Percentiles rank a stretch among this genome's conserved stretches.
phyloP scores from a whole-genome alignment of 1,140 invertebrate species.

The Phymastichus coffea region DNA sequence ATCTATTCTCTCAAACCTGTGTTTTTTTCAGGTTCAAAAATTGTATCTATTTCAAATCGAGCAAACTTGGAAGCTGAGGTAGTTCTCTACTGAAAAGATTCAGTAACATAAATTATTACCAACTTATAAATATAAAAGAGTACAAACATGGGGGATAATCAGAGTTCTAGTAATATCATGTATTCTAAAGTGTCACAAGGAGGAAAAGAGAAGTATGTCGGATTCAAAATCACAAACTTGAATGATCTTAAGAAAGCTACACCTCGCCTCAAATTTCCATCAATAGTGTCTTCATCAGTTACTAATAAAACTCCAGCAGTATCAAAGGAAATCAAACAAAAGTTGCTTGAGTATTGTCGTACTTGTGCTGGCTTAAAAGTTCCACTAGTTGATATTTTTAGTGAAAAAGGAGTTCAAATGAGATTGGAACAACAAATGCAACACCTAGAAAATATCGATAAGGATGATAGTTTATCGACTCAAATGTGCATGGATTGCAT shows the following conservation, averaged over 20 bases:
- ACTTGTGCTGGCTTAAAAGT: constrained; percentile 52
- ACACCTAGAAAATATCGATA: constrained; percentile 48
- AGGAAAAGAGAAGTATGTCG: constrained; percentile 37
- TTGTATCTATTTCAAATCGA: too few species aligned
- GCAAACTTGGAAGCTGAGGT: too few species aligned
- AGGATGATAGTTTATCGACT: constrained; percentile 45
- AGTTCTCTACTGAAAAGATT: too few species aligned
- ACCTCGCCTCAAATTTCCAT: constrained; percentile 45
- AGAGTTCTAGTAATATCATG: constrained; percentile 33
- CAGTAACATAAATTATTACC: too few species aligned
- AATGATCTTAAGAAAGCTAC: constrained; percentile 51
- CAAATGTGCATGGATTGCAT: constrained; percentile 57
- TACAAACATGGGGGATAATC: too few species aligned
- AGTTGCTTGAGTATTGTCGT: constrained; percentile 50
- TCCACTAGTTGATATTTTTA: constrained; percentile 52
- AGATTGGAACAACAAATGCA: constrained; percentile 49
- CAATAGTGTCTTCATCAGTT: constrained; percentile 37
- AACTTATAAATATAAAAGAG: too few species aligned
- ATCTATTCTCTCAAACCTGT: too few species aligned
- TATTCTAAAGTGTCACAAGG: constrained; percentile 28
- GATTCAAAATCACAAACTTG: constrained; percentile 46
- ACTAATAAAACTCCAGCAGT: constrained; percentile 16
- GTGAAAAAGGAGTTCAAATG: constrained; percentile 52
- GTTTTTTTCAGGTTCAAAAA: too few species aligned
- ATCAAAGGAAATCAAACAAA: constrained; percentile 32